These are phyloP conservation scores for Danionella dracula DNA, from an alignment of 2,797 vertebrate species.

Conservation along the genomic window DNA sequence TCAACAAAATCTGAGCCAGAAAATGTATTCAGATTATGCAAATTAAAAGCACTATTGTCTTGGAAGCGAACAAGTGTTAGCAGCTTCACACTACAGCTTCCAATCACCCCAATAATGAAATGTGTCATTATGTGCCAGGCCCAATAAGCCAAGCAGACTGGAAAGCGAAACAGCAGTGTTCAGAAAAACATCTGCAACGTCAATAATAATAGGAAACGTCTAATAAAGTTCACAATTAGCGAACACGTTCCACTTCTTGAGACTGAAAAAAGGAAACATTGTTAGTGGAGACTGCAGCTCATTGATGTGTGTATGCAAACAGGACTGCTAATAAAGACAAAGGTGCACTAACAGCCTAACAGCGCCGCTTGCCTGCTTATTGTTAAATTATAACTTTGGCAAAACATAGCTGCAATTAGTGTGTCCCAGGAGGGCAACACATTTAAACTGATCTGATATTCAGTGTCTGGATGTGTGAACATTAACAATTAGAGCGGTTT, in stretches of 20 bases:
- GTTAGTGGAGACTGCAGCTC: constrained; percentile 52
- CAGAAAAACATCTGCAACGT: constrained; percentile 55
- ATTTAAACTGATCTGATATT: constrained; percentile 7
- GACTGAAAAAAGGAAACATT: constrained; percentile 49
- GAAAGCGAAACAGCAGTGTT: constrained; percentile 63
- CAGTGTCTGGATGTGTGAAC: neutral
- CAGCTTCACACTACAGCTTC: constrained; percentile 60
- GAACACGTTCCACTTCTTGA: constrained; percentile 72
- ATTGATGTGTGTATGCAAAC: constrained; percentile 47
- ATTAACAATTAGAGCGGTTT: constrained; percentile 8
- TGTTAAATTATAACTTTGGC: constrained; percentile 69
- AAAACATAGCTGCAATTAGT: constrained; percentile 56
- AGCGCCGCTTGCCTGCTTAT: constrained; percentile 53
- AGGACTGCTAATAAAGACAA: constrained; percentile 47
- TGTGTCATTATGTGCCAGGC: constrained; percentile 65
- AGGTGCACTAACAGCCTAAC: constrained; percentile 5
- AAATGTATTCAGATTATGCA: constrained; percentile 83
- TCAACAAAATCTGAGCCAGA: constrained; percentile 74
- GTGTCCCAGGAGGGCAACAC: neutral
- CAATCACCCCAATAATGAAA: constrained; percentile 61
- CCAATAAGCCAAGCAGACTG: constrained; percentile 70
- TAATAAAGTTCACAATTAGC: constrained; percentile 80
- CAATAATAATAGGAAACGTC: constrained; percentile 71
- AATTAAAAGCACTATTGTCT: constrained; percentile 75
- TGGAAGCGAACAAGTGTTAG: constrained; percentile 76